A percentile compares a stretch with the other conserved stretches of the same genome.
Conservation (phyloP, 2,797 vertebrate species). For the Sebastiscus tertius region DNA sequence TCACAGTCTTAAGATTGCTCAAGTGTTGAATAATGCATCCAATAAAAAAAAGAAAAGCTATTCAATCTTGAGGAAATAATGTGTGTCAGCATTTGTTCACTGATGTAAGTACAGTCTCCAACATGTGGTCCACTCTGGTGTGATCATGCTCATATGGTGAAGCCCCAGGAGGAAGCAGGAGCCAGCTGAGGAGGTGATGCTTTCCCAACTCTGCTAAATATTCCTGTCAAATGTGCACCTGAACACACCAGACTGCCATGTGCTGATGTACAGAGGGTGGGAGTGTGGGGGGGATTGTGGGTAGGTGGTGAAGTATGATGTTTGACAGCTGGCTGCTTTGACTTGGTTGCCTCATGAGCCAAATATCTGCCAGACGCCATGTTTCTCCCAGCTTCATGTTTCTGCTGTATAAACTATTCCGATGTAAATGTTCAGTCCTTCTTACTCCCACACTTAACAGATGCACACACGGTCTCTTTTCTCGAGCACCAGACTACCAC, state of each 20-base stretch:
- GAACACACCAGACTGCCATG: conserved; percentile 21
- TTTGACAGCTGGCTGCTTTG: conserved; percentile 23
- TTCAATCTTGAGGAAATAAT: conserved; percentile 60
- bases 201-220: neutral
- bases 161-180: conserved; percentile 16
- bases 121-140: conserved; percentile 46
- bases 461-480: neutral
- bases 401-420: conserved; percentile 3
- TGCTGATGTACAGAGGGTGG: neutral
- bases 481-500: conserved; percentile 1
- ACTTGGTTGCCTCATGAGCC: conserved; percentile 3
- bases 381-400: neutral
- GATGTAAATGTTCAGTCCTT: conserved; percentile 20
- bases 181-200: conserved; percentile 20
- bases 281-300: neutral
- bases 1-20: conserved; percentile 68
- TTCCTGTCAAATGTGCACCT: conserved; percentile 14
- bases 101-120: conserved; percentile 17
- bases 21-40: conserved; percentile 73
- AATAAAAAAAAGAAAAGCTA: conserved; percentile 40
- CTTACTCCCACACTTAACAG: conserved; percentile 35
- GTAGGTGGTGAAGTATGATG: neutral
- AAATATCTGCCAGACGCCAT: neutral
- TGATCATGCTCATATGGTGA: conserved; percentile 26
- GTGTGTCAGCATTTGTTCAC: conserved; percentile 67